These are phyloP conservation scores for Centroberyx gerrardi DNA, from an alignment of 2,797 vertebrate species.

Conservation along the genomic window DNA sequence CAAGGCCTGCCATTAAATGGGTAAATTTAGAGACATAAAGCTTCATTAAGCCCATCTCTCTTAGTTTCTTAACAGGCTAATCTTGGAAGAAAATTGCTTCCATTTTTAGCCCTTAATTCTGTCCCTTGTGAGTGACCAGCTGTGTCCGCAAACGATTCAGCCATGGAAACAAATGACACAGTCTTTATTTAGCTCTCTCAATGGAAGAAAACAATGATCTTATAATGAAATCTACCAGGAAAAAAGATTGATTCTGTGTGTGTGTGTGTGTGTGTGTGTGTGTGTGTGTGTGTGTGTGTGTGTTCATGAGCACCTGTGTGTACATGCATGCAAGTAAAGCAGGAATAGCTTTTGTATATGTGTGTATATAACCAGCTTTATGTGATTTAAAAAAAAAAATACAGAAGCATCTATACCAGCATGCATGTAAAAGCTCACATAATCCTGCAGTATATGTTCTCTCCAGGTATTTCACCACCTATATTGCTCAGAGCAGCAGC, in stretches of 20 bases:
- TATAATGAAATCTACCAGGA: slow-evolving; percentile 43
- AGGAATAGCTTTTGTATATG: not conserved
- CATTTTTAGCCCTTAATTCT: slow-evolving; percentile 83
- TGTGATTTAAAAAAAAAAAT: no score
- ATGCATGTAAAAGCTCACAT: no score
- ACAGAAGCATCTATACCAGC: no score
- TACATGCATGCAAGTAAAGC: not conserved
- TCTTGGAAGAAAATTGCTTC: slow-evolving; percentile 82
- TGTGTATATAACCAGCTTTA: not conserved
- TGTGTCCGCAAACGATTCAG: slow-evolving; percentile 66
- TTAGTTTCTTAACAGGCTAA: slow-evolving; percentile 71
- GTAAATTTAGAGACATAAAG: slow-evolving; percentile 63
- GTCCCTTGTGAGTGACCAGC: slow-evolving; percentile 76
- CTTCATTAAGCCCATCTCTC: slow-evolving; percentile 72
- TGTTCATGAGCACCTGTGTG: not conserved
- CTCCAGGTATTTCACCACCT: not conserved
- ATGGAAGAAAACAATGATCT: slow-evolving; percentile 51
- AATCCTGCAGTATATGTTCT: no score
- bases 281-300: not conserved
- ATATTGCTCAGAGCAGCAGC: not conserved
- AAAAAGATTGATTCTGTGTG: slow-evolving; percentile 12
- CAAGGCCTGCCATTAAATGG: slow-evolving; percentile 32
- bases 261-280: slow-evolving; percentile 1
- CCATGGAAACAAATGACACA: slow-evolving; percentile 57
- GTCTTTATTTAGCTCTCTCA: slow-evolving; percentile 55